phyloP scores from a whole-genome alignment of 2,888 invertebrate genomes.

The Platycheirus rosarum region DNA sequence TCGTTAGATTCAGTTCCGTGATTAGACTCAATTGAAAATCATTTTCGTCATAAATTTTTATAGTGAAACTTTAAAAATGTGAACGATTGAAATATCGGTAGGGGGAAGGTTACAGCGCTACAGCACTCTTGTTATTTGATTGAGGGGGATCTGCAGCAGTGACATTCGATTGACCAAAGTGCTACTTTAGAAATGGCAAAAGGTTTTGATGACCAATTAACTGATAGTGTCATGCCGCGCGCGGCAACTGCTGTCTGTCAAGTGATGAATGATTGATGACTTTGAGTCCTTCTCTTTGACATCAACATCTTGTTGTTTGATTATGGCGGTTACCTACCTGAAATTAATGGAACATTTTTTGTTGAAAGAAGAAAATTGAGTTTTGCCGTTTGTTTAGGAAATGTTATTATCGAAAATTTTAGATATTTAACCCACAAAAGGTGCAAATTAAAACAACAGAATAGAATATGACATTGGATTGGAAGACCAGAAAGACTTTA shows the following conservation, averaged over 20 bases:
- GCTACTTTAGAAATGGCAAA: conserved; percentile 57
- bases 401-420: too few relatives aligned
- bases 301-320: not conserved
- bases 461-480: too few relatives aligned
- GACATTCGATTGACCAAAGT: conserved; percentile 55
- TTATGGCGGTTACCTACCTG: too few relatives aligned
- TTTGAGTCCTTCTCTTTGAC: not conserved
- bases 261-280: not conserved
- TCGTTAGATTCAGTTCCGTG: conserved; percentile 56
- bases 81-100: too few relatives aligned
- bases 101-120: not conserved
- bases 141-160: conserved; percentile 28
- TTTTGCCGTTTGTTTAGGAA: too few relatives aligned
- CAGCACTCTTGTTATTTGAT: too few relatives aligned
- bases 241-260: too few relatives aligned
- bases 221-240: not conserved
- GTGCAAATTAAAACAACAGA: too few relatives aligned
- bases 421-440: too few relatives aligned
- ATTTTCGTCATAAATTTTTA: conserved; percentile 60
- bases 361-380: too few relatives aligned
- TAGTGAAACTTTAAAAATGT: conserved; percentile 16
- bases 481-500: too few relatives aligned
- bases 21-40: conserved; percentile 59
- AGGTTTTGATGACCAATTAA: conserved; percentile 49
- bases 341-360: too few relatives aligned